A percentile compares a stretch with the other conserved stretches of the same genome.
Evolutionary conservation across 2,113 vertebrate species (phyloP).

Genomic region (Ibidorhyncha struthersii): DNA sequence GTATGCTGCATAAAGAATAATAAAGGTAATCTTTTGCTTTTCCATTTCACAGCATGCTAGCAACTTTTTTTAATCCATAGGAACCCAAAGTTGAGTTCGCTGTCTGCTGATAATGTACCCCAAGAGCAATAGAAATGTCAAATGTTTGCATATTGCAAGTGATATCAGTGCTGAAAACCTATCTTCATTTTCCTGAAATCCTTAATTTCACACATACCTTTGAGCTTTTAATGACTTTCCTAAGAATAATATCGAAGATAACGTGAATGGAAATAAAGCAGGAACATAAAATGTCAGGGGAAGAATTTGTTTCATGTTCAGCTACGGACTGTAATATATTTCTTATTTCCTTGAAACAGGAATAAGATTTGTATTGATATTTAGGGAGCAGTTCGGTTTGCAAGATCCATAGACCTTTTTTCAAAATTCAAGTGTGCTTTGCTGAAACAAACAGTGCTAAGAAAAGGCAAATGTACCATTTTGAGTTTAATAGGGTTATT

Average conservation of each 20-base stretch:
- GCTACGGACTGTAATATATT: background rate
- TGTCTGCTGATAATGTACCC: constrained; percentile 16
- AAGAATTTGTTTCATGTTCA: background rate
- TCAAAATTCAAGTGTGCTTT: background rate
- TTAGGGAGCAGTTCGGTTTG: background rate
- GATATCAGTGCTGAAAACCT: background rate
- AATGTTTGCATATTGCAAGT: background rate
- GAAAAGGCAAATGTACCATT: background rate
- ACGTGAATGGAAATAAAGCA: background rate
- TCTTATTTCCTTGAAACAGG: background rate
- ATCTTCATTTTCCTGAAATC: background rate
- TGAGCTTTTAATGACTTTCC: constrained; percentile 32
- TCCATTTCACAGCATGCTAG: background rate
- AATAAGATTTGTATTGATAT: background rate
- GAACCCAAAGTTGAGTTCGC: constrained; percentile 24
- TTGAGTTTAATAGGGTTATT: background rate
- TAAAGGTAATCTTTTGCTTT: constrained; percentile 22
- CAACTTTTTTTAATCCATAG: constrained; percentile 10
- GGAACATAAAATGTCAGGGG: background rate
- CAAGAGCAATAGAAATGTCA: constrained; percentile 34
- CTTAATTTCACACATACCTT: constrained; percentile 30
- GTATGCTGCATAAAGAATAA: background rate
- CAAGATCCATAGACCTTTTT: background rate
- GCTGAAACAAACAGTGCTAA: background rate
- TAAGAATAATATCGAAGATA: constrained; percentile 5